phyloP scores from a whole-genome alignment of 2,888 invertebrate species.

The Drosophila flavopinicola region DNA sequence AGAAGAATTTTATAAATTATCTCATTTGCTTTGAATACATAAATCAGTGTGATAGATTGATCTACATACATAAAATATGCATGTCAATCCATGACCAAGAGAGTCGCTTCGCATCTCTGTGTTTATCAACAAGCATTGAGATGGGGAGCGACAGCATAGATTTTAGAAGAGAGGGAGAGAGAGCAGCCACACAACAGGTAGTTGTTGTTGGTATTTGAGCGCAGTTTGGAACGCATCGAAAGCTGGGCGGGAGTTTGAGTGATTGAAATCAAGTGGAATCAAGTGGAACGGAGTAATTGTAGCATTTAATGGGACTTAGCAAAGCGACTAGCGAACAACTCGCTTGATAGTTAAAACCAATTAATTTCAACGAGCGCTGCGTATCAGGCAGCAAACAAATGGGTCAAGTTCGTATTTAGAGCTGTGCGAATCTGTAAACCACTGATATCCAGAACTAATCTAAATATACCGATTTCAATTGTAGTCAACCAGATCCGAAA shows the following conservation, averaged over 20 bases:
- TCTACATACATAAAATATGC: not conserved
- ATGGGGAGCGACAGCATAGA: not conserved
- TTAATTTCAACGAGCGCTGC: slow-evolving; percentile 19
- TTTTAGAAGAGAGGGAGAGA: not conserved
- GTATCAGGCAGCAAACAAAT: slow-evolving; percentile 6
- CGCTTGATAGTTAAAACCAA: slow-evolving; percentile 24
- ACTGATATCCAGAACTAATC: slow-evolving; percentile 23
- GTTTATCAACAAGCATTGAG: not conserved
- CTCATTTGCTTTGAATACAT: too few species aligned
- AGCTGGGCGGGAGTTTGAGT: slow-evolving; percentile 37
- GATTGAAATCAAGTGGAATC: slow-evolving; percentile 49
- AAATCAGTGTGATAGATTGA: too few species aligned
- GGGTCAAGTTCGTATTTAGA: slow-evolving; percentile 38
- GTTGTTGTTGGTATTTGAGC: slow-evolving; percentile 19
- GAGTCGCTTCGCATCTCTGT: not conserved
- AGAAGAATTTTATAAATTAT: too few species aligned
- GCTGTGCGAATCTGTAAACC: slow-evolving; percentile 11
- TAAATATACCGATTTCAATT: slow-evolving; percentile 29
- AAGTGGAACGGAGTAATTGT: slow-evolving; percentile 40
- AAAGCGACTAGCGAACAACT: not conserved
- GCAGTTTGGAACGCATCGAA: slow-evolving; percentile 29
- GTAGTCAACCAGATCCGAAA: not conserved
- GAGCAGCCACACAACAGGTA: slow-evolving; percentile 29
- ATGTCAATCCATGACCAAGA: not conserved
- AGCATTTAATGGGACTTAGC: slow-evolving; percentile 8